Evolutionary conservation across 2,113 vertebrate genomes (phyloP), one percentile per base, ranked within the genome.

Genomic region (Calyptomena viridis): DNA sequence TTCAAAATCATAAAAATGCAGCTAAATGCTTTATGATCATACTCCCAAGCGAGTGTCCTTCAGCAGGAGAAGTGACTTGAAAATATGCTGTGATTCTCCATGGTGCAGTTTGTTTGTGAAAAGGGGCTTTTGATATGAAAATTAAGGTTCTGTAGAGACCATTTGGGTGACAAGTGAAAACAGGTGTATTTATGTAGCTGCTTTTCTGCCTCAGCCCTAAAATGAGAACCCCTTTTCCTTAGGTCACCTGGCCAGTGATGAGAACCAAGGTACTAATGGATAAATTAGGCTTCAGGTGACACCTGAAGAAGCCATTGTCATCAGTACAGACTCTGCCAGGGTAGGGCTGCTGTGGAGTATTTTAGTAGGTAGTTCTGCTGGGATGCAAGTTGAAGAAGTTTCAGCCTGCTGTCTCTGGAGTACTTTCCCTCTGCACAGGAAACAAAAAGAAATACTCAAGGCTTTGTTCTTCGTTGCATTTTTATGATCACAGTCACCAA

Each of bases 151-250:
- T 21, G 0, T 9, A 40, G 28, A 68, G 37, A 60, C 47, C 27
- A 19, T 37, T 52, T 72, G 28, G 35, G 24, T 5, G 28, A 64
- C 12, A 73, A 76, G n/a, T 59, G 55, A 52, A 87, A 89, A 56
- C 0, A 6, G 8, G 21, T 52, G 7, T 31, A 31, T 72, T 92
- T 74, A 31, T 1, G 1, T 17, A 67, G 39, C 33, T 59, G n/a
- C 5, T 89, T 81, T 78, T 84, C 53, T 78, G 30, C 47, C 42
- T 67, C 27, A 84, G 69, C 24, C n/a, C 47, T n/a, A 37, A 59
- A 80, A 85, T 22, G 17, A 74, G 37, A 86, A 42, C 15, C 30
- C 63, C 78, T 28, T 44, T 77, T 86, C 40, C 49, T 37, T 64
- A 63, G 37, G 31, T 47, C 76, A 87, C 64, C 46, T 24, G 31